Conservation (phyloP, 2,888 invertebrate genomes). For the Chelonus formosanus region DNA sequence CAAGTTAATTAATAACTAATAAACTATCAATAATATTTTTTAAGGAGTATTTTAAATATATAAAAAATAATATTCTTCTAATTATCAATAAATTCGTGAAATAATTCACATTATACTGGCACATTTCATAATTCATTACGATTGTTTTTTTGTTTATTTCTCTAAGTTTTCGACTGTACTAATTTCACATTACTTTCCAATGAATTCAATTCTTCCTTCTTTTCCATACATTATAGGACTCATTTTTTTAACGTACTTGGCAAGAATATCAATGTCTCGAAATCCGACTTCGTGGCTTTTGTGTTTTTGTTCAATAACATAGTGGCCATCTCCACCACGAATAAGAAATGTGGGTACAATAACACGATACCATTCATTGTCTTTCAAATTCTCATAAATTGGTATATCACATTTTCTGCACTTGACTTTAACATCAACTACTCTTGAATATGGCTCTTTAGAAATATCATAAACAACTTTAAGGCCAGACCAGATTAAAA, state of each 20-base stretch:
- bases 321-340: conserved; percentile 77
- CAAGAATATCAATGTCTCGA: conserved; percentile 69
- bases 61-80: too few species aligned
- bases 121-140: too few species aligned
- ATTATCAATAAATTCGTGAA: too few species aligned
- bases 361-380: conserved; percentile 71
- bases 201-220: conserved; percentile 67
- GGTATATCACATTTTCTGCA: conserved; percentile 75
- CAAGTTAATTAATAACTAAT: too few species aligned
- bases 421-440: conserved; percentile 50
- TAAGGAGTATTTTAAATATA: too few species aligned
- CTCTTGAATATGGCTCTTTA: conserved; percentile 34
- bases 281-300: conserved; percentile 66
- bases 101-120: too few species aligned
- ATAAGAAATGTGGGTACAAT: conserved; percentile 66
- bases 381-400: conserved; percentile 70
- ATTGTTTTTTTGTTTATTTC: too few species aligned
- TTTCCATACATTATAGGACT: conserved; percentile 67
- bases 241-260: conserved; percentile 67
- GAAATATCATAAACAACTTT: conserved; percentile 48
- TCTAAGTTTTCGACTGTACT: too few species aligned
- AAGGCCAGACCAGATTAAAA: conserved; percentile 54
- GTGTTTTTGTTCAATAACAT: conserved; percentile 67
- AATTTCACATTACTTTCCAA: too few species aligned
- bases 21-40: too few species aligned